These are phyloP conservation scores for Cryptosula pallasiana DNA, from an alignment of 2,888 invertebrate species.

Conservation along the genomic window DNA sequence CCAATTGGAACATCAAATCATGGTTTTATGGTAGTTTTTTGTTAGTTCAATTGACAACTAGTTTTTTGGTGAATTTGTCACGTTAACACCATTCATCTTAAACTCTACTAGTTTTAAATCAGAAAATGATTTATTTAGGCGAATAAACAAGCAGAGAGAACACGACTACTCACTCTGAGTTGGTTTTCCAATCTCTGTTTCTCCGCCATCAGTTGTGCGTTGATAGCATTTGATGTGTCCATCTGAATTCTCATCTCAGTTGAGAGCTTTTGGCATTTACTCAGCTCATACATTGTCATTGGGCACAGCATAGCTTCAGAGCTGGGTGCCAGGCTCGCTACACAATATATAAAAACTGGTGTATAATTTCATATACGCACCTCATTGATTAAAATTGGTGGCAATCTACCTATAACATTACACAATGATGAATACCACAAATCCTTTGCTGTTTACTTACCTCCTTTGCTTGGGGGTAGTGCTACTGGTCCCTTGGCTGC, in stretches of 20 bases:
- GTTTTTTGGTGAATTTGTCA: not conserved
- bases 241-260: constrained; percentile 11
- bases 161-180: not conserved
- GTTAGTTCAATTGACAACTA: not conserved
- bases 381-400: too few species aligned
- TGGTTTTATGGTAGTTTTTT: not conserved
- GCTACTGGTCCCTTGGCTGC: not conserved
- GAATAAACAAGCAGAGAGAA: too few species aligned
- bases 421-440: too few species aligned
- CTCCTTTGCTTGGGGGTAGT: constrained; percentile 11
- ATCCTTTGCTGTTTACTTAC: too few species aligned
- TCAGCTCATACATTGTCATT: constrained; percentile 23
- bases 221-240: not conserved
- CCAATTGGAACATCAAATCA: not conserved
- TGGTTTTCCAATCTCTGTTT: not conserved
- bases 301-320: constrained; percentile 13
- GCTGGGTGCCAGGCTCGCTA: too few species aligned
- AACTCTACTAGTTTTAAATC: too few species aligned
- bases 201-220: constrained; percentile 4
- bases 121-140: too few species aligned
- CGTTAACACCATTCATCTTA: too few species aligned
- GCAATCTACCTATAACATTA: too few species aligned
- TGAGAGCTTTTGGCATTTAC: constrained; percentile 19
- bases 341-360: too few species aligned
- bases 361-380: too few species aligned